Percentiles rank a stretch among this genome's conserved stretches.
Conservation (phyloP, 30 jellyfish, hydroid and myxozoan genomes). For the Pelagia noctiluca region DNA sequence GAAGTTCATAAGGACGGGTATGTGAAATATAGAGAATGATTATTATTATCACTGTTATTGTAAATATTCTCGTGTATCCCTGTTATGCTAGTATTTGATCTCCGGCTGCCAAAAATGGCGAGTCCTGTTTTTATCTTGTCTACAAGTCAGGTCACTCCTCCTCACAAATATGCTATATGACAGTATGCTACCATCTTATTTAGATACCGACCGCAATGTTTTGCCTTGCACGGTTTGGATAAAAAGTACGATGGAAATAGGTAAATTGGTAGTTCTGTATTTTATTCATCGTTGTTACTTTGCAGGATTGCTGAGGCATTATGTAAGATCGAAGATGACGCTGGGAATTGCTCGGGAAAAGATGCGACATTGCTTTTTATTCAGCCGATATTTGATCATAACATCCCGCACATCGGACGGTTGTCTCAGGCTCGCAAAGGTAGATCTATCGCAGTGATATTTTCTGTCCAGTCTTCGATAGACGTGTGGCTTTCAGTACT, state of each 20-base stretch:
- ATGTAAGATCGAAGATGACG: conserved; percentile 56
- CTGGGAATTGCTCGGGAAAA: conserved; percentile 78
- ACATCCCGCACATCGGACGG: conserved; percentile 96
- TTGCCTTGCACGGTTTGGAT: too few relatives aligned
- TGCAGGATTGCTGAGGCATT: conserved; percentile 89
- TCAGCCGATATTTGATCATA: conserved; percentile 85
- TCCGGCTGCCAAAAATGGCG: too few relatives aligned
- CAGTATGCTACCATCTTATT: too few relatives aligned
- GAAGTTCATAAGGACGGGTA: conserved; percentile 91
- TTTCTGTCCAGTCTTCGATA: background rate
- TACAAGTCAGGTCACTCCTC: too few relatives aligned
- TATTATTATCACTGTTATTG: background rate
- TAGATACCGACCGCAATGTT: too few relatives aligned
- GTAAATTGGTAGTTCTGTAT: background rate
- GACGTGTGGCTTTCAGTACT: background rate
- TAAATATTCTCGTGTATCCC: too few relatives aligned
- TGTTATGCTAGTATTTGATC: too few relatives aligned
- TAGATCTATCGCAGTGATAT: background rate
- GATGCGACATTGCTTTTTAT: conserved; percentile 90
- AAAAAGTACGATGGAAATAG: background rate
- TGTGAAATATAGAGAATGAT: too few relatives aligned
- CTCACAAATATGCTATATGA: too few relatives aligned
- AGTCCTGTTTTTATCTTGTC: too few relatives aligned
- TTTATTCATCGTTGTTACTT: background rate
- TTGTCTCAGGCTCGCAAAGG: conserved; percentile 90